Evolutionary conservation across 2,888 invertebrate species (phyloP).

Genomic region (Teleiodes luculella): DNA sequence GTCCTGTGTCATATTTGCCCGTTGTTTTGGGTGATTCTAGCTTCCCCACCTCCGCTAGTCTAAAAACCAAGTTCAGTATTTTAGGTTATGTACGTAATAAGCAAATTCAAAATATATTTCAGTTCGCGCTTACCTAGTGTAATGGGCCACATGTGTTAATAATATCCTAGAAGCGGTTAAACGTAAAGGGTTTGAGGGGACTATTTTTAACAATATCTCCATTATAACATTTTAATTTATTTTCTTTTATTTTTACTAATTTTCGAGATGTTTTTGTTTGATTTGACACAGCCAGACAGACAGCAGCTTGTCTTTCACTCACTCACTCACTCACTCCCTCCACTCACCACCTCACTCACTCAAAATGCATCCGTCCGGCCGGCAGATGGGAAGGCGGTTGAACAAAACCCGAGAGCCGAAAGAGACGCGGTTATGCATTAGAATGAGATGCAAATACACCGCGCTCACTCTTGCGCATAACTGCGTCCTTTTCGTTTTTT

Average conservation of each 20-base stretch:
- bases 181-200: conserved; percentile 57
- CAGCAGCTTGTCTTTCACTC: too few relatives aligned
- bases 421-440: too few relatives aligned
- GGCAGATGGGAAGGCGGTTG: too few relatives aligned
- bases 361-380: too few relatives aligned
- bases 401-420: too few relatives aligned
- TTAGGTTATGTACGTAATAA: conserved; percentile 62
- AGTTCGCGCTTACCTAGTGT: conserved; percentile 55
- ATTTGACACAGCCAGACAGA: conserved; percentile 15
- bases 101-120: conserved; percentile 19
- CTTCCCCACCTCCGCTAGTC: conserved; percentile 96
- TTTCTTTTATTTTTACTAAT: conserved; percentile 43
- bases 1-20: conserved; percentile 97
- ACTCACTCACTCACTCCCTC: too few relatives aligned
- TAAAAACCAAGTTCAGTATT: conserved; percentile 47
- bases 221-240: conserved; percentile 71
- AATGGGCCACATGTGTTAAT: conserved; percentile 64
- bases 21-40: conserved; percentile 90
- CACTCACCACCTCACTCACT: too few relatives aligned
- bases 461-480: too few relatives aligned
- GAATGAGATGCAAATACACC: too few relatives aligned
- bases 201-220: conserved; percentile 72
- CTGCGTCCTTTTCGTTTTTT: too few relatives aligned
- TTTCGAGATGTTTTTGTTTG: conserved; percentile 53
- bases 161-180: conserved; percentile 60